Evolutionary conservation across 92 coral and sea anemone genomes (phyloP).

Genomic region (Epizoanthus ramosus): DNA sequence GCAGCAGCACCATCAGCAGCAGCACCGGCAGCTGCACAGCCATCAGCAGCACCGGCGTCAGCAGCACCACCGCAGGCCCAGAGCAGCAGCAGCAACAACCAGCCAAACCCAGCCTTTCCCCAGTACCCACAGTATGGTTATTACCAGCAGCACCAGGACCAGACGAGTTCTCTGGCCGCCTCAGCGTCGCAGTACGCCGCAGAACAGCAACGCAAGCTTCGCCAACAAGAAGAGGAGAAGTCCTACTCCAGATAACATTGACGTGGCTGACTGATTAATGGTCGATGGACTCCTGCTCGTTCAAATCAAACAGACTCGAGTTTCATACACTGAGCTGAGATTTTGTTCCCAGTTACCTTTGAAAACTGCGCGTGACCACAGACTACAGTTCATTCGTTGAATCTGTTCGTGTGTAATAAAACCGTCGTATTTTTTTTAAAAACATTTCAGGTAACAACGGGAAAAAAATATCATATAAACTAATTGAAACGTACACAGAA

Average conservation of each 20-base stretch:
- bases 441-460: no score
- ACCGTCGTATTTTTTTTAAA: not conserved
- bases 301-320: not conserved
- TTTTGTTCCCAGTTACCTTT: not conserved
- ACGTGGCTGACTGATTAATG: conserved; percentile 9
- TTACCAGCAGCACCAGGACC: conserved; percentile 92
- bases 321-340: no score
- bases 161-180: conserved; percentile 57
- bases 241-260: conserved; percentile 56
- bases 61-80: conserved; percentile 17
- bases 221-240: conserved; percentile 60
- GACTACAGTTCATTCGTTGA: not conserved
- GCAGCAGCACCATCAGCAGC: not conserved
- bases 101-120: conserved; percentile 34
- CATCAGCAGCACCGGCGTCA: conserved; percentile 30
- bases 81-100: not conserved
- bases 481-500: no score
- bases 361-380: not conserved
- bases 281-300: conserved; percentile 3
- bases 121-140: conserved; percentile 94
- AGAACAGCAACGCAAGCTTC: conserved; percentile 47
- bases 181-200: conserved; percentile 67
- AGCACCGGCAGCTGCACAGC: no score
- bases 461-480: no score
- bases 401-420: not conserved